Evolutionary conservation across 2,888 invertebrate species (phyloP).

Genomic region (Papilio demoleus): DNA sequence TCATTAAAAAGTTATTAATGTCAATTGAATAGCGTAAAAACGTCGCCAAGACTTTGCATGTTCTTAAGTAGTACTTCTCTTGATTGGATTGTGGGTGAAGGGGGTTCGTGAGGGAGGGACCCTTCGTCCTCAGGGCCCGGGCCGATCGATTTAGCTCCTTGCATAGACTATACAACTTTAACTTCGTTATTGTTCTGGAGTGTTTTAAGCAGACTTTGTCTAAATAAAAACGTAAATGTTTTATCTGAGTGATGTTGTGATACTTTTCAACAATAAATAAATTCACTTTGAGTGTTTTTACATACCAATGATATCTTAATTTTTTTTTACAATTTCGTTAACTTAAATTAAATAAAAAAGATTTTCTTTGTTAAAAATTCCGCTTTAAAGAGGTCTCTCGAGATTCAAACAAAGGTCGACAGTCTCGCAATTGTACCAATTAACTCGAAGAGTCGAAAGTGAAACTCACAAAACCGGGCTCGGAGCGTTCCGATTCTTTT

Average conservation of each 20-base stretch:
- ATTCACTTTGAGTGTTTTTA: too few relatives aligned
- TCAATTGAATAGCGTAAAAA: conserved; percentile 3
- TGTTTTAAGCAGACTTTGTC: background rate
- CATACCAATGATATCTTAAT: too few relatives aligned
- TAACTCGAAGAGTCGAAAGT: conserved; percentile 75
- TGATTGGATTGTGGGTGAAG: conserved; percentile 39
- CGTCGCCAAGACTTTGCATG: conserved; percentile 27
- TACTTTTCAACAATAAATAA: too few relatives aligned
- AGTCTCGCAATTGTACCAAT: conserved; percentile 72
- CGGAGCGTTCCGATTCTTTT: conserved; percentile 58
- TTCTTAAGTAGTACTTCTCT: conserved; percentile 29
- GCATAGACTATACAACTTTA: conserved; percentile 30
- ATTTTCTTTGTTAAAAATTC: too few relatives aligned
- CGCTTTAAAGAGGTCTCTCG: conserved; percentile 9
- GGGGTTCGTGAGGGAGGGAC: conserved; percentile 46
- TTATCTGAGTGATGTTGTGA: background rate
- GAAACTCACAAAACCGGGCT: conserved; percentile 72
- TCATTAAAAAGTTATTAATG: conserved; percentile 19
- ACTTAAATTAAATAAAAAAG: too few relatives aligned
- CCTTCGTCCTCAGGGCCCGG: conserved; percentile 55
- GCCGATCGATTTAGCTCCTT: conserved; percentile 69
- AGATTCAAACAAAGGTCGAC: conserved; percentile 62
- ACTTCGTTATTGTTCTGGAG: background rate
- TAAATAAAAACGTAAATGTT: background rate
- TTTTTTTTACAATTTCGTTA: too few relatives aligned